Evolutionary conservation across 2,113 vertebrate genomes (phyloP).

Genomic region (Lophura nycthemera): DNA sequence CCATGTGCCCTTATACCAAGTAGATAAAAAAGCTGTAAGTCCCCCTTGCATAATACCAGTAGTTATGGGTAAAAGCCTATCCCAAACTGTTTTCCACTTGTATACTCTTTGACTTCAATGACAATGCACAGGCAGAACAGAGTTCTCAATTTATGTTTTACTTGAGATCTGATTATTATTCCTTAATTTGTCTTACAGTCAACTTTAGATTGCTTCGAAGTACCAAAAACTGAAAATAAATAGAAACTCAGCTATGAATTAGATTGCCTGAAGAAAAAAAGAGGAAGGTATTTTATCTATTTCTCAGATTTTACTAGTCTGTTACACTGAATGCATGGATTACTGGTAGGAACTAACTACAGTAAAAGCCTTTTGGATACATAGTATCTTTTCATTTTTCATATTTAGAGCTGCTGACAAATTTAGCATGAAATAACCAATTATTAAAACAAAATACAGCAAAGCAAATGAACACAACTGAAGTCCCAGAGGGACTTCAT

Average conservation of each 20-base stretch:
- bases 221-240: background rate
- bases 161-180: background rate
- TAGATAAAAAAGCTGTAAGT: slow-evolving; percentile 3
- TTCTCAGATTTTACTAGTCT: background rate
- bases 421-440: background rate
- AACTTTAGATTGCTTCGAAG: background rate
- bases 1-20: slow-evolving; percentile 3
- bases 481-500: background rate
- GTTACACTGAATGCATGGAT: background rate
- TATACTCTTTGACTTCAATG: slow-evolving; percentile 1
- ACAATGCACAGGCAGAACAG: background rate
- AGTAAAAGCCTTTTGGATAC: background rate
- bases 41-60: background rate
- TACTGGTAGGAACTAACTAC: background rate
- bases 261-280: background rate
- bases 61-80: slow-evolving; percentile 1
- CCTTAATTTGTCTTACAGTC: background rate
- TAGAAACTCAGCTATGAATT: background rate
- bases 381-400: background rate
- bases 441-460: background rate
- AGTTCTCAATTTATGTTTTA: background rate
- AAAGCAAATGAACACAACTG: background rate
- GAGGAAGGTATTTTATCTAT: background rate
- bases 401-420: background rate
- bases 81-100: background rate